Evolutionary conservation across 2,888 invertebrate species (phyloP), one percentile per base, ranked within the genome.

Genomic region (Belgica antarctica): DNA sequence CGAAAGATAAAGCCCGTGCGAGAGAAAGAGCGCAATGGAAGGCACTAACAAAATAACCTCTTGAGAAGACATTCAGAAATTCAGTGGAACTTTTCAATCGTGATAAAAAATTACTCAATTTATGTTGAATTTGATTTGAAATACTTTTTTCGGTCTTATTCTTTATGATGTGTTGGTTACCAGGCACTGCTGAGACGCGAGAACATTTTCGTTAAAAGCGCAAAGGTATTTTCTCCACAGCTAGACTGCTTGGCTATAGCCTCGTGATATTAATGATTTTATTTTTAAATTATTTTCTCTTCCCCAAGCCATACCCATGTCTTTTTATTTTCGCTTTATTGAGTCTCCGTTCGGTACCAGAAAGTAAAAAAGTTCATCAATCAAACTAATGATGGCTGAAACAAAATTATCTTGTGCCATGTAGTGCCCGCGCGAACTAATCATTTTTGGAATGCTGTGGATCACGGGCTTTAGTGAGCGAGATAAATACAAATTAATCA

Each of bases 301-400:
- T 65, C 27, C 61, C 27, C 61, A 17, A 2, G n/a, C n/a, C n/a
- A n/a, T n/a, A n/a, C 19, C 22, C 52, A 22, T 22, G 52, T 52
- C 17, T 25, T 41, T 62, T 24, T 24, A 19, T 19, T 15, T 61
- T 62, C 36, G 12, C 22, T 22, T 62, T 46, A 15, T 10, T 15
- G 25, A 34, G 25, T 41, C 28, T 12, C n/a, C 2, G 41, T 19
- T 34, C 31, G 41, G 46, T 66, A 41, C 65, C 65, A 63, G 27
- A 47, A 66, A 47, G 19, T 24, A 24, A 12, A 27, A 24, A 36
- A 36, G 57, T 68, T 68, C 68, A 31, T 57, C 65, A 52, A 68
- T 68, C 68, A 68, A 68, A 68, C 68, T 27, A 68, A 68, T 68
- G 68, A 68, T 68, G 68, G 66, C 34, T 57, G 68, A 68, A 68